Evolutionary conservation across 2,797 vertebrate species (phyloP), one percentile per base, ranked within the genome.

Genomic region (Bufotes viridis): DNA sequence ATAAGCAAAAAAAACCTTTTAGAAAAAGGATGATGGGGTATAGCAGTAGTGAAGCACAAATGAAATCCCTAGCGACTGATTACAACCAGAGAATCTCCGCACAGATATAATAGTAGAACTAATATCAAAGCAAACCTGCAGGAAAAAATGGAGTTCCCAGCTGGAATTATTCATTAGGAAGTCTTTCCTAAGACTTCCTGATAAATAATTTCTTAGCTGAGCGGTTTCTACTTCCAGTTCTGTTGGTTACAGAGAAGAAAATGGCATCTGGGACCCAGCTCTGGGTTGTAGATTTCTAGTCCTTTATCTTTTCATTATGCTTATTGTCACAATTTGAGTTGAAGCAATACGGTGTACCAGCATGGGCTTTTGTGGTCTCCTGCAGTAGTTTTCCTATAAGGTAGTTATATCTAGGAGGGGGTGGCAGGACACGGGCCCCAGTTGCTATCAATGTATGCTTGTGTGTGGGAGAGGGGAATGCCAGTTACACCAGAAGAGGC

Each of bases 201-300:
- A 65, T 65, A 65, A 65, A 65, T n/a, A 24, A 60, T 60, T 60
- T 60, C 63, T 65, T 65, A 65, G 63, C 63, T 65, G 63, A 65
- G 1, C 63, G 1, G 63, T 65, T 24, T 65, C 9, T n/a, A 65
- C 22, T 65, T 24, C 63, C 22, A 65, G 6, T n/a, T 12, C 8
- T 24, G 22, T 22, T n/a, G 24, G 22, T 22, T 65, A 24, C 12
- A 18, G 18, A 65, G 11, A n/a, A 24, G 22, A 9, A 65, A 10
- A 65, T 15, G 20, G 63, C 22, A n/a, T 24, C 22, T 65, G 3
- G 8, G 63, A 61, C 60, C 18, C 53, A 55, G 53, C 7, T 55
- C 53, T 55, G 53, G 12, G 1, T 55, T 8, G 53, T 55, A 12
- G 7, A 55, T 55, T 55, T 8, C 53, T 34, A 55, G 53, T 2